A percentile compares a stretch with the other conserved stretches of the same genome.
These are phyloP conservation scores for Cheilosia grossa DNA, from an alignment of 2,888 invertebrate species.

Conservation along the genomic window DNA sequence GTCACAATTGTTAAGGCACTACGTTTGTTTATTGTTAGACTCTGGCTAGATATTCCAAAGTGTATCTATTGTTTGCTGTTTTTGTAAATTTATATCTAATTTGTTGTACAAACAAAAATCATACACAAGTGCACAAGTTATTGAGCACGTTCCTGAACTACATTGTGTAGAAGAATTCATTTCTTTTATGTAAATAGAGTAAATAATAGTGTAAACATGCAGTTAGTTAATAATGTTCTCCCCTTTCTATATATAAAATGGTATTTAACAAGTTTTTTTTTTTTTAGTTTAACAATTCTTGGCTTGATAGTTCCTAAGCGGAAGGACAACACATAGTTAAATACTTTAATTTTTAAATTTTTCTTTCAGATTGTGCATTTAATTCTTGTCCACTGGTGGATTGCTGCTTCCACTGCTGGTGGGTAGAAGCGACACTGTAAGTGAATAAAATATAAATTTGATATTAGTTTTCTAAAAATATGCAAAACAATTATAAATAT, in stretches of 20 bases:
- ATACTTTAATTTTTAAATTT: conserved; percentile 40
- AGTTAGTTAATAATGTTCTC: conserved; percentile 31
- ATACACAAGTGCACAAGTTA: conserved; percentile 2
- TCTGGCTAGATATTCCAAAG: background rate
- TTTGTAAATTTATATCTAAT: background rate
- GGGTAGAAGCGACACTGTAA: conserved; percentile 80
- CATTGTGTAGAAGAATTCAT: background rate
- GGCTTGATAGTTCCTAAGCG: conserved; percentile 27
- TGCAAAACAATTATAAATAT: background rate
- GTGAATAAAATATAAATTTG: conserved; percentile 54
- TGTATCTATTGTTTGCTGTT: conserved; percentile 1
- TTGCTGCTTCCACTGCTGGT: conserved; percentile 78
- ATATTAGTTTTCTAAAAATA: background rate
- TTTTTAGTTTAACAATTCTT: conserved; percentile 39
- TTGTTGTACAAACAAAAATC: background rate
- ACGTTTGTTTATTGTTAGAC: background rate
- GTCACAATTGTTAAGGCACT: conserved; percentile 44
- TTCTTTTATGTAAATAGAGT: conserved; percentile 21
- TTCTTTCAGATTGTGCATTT: conserved; percentile 56
- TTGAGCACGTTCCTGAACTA: conserved; percentile 27
- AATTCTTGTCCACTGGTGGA: conserved; percentile 49
- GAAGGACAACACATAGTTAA: conserved; percentile 48
- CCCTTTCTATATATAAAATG: conserved; percentile 28
- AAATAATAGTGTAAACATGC: conserved; percentile 12
- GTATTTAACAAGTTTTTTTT: conserved; percentile 50